These are phyloP conservation scores for Furnarius figulus DNA, from an alignment of 2,113 vertebrate genomes.

Conservation along the genomic window DNA sequence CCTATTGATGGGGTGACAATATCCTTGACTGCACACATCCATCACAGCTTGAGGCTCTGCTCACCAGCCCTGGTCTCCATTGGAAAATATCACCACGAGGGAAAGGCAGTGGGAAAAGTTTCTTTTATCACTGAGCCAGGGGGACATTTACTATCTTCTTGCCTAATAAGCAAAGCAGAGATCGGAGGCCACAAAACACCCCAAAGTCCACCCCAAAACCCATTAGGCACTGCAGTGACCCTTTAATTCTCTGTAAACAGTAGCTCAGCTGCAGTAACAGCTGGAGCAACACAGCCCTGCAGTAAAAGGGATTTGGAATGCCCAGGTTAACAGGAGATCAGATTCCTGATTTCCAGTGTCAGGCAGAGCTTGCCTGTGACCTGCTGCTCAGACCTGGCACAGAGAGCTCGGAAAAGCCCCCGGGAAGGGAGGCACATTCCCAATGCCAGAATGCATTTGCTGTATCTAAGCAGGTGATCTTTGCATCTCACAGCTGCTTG, in stretches of 20 bases:
- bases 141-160: background rate
- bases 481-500: fast-evolving
- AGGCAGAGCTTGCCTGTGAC: background rate
- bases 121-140: background rate
- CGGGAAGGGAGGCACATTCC: fast-evolving
- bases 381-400: background rate
- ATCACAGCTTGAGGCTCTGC: background rate
- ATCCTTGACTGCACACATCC: background rate
- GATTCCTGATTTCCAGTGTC: background rate
- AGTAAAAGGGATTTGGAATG: background rate
- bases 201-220: background rate
- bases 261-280: background rate
- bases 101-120: background rate
- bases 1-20: background rate
- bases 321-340: fast-evolving
- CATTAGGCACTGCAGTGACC: background rate
- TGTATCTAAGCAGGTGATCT: background rate
- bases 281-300: background rate
- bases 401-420: fast-evolving
- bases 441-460: background rate
- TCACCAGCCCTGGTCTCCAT: background rate
- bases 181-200: background rate
- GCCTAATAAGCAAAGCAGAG: background rate
- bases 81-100: background rate
- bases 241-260: background rate